Conservation (phyloP, 2,888 invertebrate species). For the Platypus cylindrus region DNA sequence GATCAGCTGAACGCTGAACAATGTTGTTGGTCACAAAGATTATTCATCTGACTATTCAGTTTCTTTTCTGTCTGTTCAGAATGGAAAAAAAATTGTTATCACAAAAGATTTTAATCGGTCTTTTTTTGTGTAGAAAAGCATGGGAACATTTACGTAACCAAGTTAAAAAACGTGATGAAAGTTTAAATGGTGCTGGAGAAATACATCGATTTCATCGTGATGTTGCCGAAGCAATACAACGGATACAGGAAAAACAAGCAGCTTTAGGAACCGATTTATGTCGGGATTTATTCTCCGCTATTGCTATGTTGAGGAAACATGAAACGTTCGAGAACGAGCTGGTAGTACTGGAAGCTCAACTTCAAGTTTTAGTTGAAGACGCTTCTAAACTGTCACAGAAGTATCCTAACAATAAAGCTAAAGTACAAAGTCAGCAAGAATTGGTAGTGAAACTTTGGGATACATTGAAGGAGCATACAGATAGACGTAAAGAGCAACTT, state of each 20-base stretch:
- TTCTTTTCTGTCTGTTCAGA: too few species aligned
- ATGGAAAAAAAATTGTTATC: too few species aligned
- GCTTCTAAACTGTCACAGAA: slow-evolving; percentile 73
- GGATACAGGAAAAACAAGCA: slow-evolving; percentile 83
- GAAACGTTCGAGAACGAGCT: slow-evolving; percentile 90
- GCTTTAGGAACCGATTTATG: slow-evolving; percentile 68
- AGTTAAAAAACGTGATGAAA: slow-evolving; percentile 73
- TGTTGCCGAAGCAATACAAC: slow-evolving; percentile 76
- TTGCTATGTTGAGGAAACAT: slow-evolving; percentile 71
- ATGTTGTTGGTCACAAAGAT: too few species aligned
- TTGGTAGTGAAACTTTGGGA: slow-evolving; percentile 82
- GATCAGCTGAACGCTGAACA: too few species aligned
- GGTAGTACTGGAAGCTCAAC: slow-evolving; percentile 80
- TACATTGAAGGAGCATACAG: slow-evolving; percentile 69
- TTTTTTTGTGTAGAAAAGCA: slow-evolving; percentile 42
- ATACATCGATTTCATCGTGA: slow-evolving; percentile 96
- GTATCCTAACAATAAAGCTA: slow-evolving; percentile 84
- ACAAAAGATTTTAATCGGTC: too few species aligned
- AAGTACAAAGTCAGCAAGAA: slow-evolving; percentile 77
- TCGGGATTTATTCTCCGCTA: slow-evolving; percentile 74
- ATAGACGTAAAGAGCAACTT: slow-evolving; percentile 64
- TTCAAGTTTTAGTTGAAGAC: slow-evolving; percentile 85
- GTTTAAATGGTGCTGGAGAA: slow-evolving; percentile 88
- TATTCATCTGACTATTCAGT: too few species aligned
- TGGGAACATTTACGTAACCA: slow-evolving; percentile 85